Base-by-base conservation (phyloP, 92 coral and sea anemone genomes). In the Siderastrea siderea region DNA sequence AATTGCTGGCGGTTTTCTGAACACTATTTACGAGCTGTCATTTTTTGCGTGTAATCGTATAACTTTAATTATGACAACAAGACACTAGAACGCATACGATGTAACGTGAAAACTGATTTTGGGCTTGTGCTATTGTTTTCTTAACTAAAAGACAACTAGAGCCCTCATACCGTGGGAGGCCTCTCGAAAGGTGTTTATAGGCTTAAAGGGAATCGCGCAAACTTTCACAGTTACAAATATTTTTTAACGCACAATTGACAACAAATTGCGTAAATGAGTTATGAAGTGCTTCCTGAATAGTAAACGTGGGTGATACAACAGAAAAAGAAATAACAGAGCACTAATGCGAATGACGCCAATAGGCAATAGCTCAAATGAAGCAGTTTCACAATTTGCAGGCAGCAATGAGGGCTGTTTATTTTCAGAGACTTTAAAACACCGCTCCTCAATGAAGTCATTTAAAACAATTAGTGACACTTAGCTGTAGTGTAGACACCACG, bases 31-130 rank as follows among this genome's bases (percentile, higher is more conserved):
- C 61, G 50, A 74, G 80, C 87, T 84, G 87, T 84, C 87, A 84
- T 74, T 83, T 74, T 2, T 65, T 60, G 87, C 60, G 58, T 74
- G 87, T 84, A 84, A 84, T 84, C 87, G 87, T 75, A 73, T 83
- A 73, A 49, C 81, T 73, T 51, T 14, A 74, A 60, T 62, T 84
- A 49, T 44, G 80, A 50, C 87, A 84, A 72, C 80, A 57, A 48
- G 80, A 47, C 67, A 46, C 48, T 57, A 58, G 78, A 52, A 44
- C 75, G 19, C 14, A 75, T 66, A 53, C 44, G 14, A 19, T 26
- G 66, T 47, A 54, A 15, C 48, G 58, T 5, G 71, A 62, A 82
- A 54, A 77, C 43, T 47, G 69, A 77, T 44, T 77, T 67, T 50
- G 14, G 6, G 60, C 16, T 61, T 61, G 57, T 8, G 5, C 66